Base-by-base conservation (phyloP, 1,140 invertebrate genomes). In the Batillaria attramentaria region DNA sequence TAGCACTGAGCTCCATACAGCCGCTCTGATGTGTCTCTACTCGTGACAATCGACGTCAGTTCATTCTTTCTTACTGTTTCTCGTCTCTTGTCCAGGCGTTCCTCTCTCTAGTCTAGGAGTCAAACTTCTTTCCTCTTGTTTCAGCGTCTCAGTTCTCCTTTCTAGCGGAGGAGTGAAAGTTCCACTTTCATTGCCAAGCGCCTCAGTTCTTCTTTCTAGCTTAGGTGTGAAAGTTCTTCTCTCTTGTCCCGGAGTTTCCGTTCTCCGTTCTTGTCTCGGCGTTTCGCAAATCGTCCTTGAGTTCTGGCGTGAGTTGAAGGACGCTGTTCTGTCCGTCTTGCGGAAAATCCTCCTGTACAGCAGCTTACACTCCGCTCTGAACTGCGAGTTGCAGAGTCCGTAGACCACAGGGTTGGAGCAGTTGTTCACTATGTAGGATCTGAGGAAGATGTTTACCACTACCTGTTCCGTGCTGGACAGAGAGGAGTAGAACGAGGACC, bases 321-420 rank as follows among this genome's bases (percentile, higher is more conserved):
- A 39, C 35, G 24, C 5, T 28, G 0, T 35, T 69, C 1, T 31
- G 24, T 28, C 41, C 6, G 0, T n/a, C 10, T 39, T 41, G 2
- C 73, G 35, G 33, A 50, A 62, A 31, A 37, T 28, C 37, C 54
- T 2, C 3, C 37, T n/a, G 2, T 31, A 83, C 6, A 85, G 60
- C 2, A 68, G 73, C n/a, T 75, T 24, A 28, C 84, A 84, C 62
- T 86, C 82, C 33, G 77, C 66, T 5, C 85, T 70, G 60, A 87
- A 87, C 73, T 84, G 82, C 20, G 69, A 24, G 65, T 87, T 87
- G 62, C 82, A 86, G 35, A 84, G 81, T 4, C 84, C 85, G 75
- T 87, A 87, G 2, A 87, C 82, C n/a, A 87, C 73, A 6, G 86
- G 86, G 70, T 87, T 87, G 31, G 84, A 68, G 16, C 81, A 84